Percentiles rank a stretch among this genome's conserved stretches.
These are phyloP conservation scores for Bombus affinis DNA, from an alignment of 1,140 invertebrate species.

Conservation along the genomic window DNA sequence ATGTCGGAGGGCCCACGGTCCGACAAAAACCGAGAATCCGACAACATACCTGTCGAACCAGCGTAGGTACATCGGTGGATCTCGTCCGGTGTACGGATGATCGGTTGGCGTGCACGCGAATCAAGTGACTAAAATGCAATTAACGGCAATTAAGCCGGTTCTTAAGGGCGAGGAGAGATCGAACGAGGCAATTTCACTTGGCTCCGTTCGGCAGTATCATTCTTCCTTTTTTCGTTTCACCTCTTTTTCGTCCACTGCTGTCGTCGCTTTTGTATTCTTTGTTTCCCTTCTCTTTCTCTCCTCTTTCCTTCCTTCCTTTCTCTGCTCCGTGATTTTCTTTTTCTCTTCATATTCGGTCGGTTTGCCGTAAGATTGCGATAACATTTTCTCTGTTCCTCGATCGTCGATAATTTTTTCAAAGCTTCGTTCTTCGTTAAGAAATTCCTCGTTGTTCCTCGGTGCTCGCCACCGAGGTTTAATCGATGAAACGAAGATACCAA, in stretches of 20 bases:
- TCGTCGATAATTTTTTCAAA: no score
- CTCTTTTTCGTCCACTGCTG: background rate
- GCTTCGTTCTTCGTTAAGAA: no score
- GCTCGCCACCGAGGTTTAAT: no score
- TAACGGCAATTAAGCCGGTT: slow-evolving; percentile 67
- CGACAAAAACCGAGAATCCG: slow-evolving; percentile 62
- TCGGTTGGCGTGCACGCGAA: slow-evolving; percentile 1
- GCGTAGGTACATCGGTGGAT: slow-evolving; percentile 34
- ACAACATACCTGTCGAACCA: slow-evolving; percentile 56
- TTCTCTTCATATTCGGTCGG: background rate
- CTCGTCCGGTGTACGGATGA: slow-evolving; percentile 10
- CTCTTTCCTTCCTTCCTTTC: background rate
- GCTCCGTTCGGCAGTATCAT: background rate
- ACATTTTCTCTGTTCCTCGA: background rate
- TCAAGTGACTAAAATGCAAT: slow-evolving; percentile 73
- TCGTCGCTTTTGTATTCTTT: background rate
- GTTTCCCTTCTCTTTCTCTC: no score
- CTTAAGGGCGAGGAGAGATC: slow-evolving; percentile 35
- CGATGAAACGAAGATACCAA: background rate
- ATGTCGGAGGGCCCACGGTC: slow-evolving; percentile 33
- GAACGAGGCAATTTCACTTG: slow-evolving; percentile 32
- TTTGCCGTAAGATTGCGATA: no score
- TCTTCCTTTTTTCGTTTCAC: background rate
- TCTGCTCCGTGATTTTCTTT: background rate
- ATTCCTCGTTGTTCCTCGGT: no score